Percentiles rank a stretch among this genome's conserved stretches.
Evolutionary conservation across 2,888 invertebrate species (phyloP).

Genomic region (Syritta pipiens): DNA sequence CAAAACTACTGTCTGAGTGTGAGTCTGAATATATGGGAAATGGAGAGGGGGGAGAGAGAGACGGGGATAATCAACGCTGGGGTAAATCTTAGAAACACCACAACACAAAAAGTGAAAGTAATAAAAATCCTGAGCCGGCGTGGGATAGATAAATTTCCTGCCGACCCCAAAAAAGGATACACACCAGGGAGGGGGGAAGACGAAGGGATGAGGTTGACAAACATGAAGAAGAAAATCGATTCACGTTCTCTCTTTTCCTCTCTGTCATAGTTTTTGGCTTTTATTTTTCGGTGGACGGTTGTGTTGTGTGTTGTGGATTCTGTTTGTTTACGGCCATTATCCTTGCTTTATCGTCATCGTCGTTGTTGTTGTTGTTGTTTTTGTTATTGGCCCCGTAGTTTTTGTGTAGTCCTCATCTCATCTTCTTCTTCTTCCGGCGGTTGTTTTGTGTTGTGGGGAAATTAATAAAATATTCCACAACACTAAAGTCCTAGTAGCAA

Average conservation of each 20-base stretch:
- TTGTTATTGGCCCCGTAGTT: too few relatives aligned
- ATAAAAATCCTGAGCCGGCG: slow-evolving; percentile 47
- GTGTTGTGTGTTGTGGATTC: too few relatives aligned
- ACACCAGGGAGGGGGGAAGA: slow-evolving; percentile 20
- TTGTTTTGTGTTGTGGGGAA: too few relatives aligned
- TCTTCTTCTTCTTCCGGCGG: too few relatives aligned
- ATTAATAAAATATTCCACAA: too few relatives aligned
- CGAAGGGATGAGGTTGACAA: slow-evolving; percentile 31
- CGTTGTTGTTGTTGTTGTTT: slow-evolving; percentile 29
- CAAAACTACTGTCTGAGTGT: slow-evolving; percentile 36
- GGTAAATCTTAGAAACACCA: slow-evolving; percentile 49
- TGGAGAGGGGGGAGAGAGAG: not conserved
- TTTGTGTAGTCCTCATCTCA: too few relatives aligned
- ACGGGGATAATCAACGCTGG: not conserved
- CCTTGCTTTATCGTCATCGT: slow-evolving; percentile 61
- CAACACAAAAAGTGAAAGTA: slow-evolving; percentile 65
- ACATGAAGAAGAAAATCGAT: slow-evolving; percentile 55
- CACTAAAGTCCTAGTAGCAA: too few relatives aligned
- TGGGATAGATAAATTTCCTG: slow-evolving; percentile 52
- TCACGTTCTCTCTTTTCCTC: too few relatives aligned
- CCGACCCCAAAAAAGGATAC: too few relatives aligned
- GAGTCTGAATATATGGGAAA: slow-evolving; percentile 10
- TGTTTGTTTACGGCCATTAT: slow-evolving; percentile 68
- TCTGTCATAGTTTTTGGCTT: slow-evolving; percentile 59
- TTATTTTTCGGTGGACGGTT: slow-evolving; percentile 32